A percentile compares a stretch with the other conserved stretches of the same genome.
These are phyloP conservation scores for Sminthurinus aureus DNA, from an alignment of 2,888 invertebrate species.

Conservation along the genomic window DNA sequence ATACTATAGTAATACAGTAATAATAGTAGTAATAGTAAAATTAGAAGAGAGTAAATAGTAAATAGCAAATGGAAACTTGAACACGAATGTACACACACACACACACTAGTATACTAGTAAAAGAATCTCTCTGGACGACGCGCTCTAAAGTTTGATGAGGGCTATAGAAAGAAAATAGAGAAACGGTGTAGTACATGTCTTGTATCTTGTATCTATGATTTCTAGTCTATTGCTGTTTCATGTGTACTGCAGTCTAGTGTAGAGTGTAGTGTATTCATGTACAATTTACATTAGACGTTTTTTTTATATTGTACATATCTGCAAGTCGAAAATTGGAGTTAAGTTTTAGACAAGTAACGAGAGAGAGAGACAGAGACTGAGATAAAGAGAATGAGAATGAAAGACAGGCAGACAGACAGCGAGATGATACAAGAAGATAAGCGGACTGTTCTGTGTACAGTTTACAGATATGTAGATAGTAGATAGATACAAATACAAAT, in stretches of 20 bases:
- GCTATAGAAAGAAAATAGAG: background rate
- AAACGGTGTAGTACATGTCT: background rate
- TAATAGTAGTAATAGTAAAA: no score
- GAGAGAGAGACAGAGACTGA: no score
- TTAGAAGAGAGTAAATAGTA: background rate
- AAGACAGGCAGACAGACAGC: background rate
- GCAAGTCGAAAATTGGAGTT: background rate
- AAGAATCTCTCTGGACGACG: background rate
- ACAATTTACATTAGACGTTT: background rate
- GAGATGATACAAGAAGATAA: background rate
- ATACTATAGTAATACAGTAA: background rate
- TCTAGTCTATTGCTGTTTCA: no score
- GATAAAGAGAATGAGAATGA: no score
- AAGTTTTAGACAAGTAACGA: background rate
- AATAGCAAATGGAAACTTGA: conserved; percentile 1
- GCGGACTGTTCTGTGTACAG: background rate
- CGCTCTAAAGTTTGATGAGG: background rate
- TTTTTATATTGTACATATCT: background rate
- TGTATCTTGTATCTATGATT: no score
- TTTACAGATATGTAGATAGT: background rate
- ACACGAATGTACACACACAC: background rate
- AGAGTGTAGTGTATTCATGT: background rate
- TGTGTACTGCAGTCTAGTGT: no score
- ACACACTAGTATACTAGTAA: no score
- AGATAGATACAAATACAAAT: background rate